Evolutionary conservation across 2,113 vertebrate genomes (phyloP), one percentile per base, ranked within the genome.

Genomic region (Fulica atra): DNA sequence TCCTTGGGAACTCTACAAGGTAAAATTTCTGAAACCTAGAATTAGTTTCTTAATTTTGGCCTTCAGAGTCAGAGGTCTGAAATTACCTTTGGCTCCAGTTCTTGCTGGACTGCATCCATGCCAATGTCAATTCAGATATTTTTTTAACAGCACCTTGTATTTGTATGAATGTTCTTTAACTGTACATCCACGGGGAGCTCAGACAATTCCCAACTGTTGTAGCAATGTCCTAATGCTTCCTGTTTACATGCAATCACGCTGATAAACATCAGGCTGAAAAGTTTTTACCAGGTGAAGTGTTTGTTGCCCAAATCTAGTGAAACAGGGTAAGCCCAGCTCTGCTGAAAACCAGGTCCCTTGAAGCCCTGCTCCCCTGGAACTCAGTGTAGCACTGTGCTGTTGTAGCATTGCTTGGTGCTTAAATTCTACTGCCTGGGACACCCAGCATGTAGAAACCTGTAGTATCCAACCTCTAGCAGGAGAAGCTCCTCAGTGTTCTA

Each of bases 141-240:
- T 48, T 86, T 70, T 40, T 26, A 65, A 8, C 7, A 65, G 29
- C 29, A 19, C 8, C 29, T 63, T 78, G 42, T 65, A 50, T 70
- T 50, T 36, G 24, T 61, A 57, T 31, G 33, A n/a, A 40, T 10
- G 54, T 68, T 16, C 16, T 79, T 40, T 29, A n/a, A 63, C 16
- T 0, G 0, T 35, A 11, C 2, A 1, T 19, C 15, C 11, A 11
- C 0, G 11, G 61, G 46, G 26, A 85, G 42, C 53, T 91, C 42
- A 12, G 17, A 50, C 9, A 14, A 5, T 54, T 21, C 44, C 44
- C 6, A 14, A 50, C 21, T 50, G 6, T 13, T 46, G n/a, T 9
- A 83, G 71, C 33, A 48, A 11, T 3, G 65, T 54, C 31, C 29
- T 29, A 73, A 59, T 33, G 10, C 42, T 83, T 50, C 59, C 6